These are phyloP conservation scores for Meriones psammophilus DNA, from an alignment of 2,797 vertebrate species.

Conservation along the genomic window DNA sequence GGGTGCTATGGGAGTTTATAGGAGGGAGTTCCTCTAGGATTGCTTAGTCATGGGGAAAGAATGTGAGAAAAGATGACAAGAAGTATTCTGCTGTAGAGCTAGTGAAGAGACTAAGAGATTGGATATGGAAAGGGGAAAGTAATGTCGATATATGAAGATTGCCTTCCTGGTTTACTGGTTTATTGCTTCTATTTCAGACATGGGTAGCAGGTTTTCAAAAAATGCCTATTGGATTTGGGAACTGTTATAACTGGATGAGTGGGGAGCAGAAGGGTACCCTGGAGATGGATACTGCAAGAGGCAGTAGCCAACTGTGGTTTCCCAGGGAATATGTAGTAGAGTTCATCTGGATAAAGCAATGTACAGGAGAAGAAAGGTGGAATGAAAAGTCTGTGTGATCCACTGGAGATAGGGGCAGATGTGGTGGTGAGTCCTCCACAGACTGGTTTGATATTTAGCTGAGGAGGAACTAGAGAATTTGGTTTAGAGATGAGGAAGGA, in stretches of 20 bases:
- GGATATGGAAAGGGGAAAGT: not conserved
- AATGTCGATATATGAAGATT: not conserved
- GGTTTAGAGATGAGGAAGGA: not conserved
- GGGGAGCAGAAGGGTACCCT: not conserved
- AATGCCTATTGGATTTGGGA: not conserved
- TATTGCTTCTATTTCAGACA: not conserved
- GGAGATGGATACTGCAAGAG: not conserved
- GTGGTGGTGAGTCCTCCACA: too few relatives aligned
- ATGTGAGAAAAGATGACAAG: not conserved
- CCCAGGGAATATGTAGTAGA: not conserved
- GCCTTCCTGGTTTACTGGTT: not conserved
- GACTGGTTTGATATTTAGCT: not conserved
- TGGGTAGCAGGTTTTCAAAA: not conserved
- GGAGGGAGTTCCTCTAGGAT: not conserved
- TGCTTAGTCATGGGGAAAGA: not conserved
- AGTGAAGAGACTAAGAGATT: too few relatives aligned
- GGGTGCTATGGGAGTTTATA: not conserved
- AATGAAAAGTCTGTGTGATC: not conserved
- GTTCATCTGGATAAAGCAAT: not conserved
- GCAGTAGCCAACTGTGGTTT: too few relatives aligned
- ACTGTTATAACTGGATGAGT: not conserved
- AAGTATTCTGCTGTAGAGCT: not conserved
- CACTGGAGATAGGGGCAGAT: not conserved
- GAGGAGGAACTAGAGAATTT: not conserved
- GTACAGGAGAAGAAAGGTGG: not conserved